Conservation (phyloP, 2,888 invertebrate genomes). For the Choristoneura rosaceana region DNA sequence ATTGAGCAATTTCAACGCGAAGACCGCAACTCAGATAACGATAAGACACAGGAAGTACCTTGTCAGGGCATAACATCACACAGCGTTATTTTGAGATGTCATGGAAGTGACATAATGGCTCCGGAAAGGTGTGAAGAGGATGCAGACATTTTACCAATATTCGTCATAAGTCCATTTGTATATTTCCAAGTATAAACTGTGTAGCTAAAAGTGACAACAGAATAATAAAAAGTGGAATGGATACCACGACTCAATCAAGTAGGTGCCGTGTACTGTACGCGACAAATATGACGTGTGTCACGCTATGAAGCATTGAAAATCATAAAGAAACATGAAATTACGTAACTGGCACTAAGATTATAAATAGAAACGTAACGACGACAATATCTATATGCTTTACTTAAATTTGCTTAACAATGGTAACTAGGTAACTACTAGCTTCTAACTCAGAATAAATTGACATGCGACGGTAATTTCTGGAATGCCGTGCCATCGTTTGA, state of each 20-base stretch:
- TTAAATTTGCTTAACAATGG: constrained; percentile 39
- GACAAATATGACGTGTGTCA: constrained; percentile 63
- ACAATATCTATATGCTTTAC: constrained; percentile 30
- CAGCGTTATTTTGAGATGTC: constrained; percentile 30
- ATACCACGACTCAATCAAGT: constrained; percentile 34
- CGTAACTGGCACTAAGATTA: constrained; percentile 53
- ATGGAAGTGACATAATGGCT: constrained; percentile 27
- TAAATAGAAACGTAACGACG: constrained; percentile 50
- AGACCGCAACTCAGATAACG: constrained; percentile 74
- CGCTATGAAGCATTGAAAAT: constrained; percentile 62
- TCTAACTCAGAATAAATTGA: constrained; percentile 32
- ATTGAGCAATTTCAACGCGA: constrained; percentile 74
- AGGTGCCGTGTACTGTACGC: constrained; percentile 50
- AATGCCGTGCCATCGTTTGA: constrained; percentile 24
- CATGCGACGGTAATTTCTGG: constrained; percentile 32
- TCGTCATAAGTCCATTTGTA: not conserved
- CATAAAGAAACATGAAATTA: constrained; percentile 60
- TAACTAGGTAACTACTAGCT: constrained; percentile 17
- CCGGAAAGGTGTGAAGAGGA: constrained; percentile 32
- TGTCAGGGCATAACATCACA: constrained; percentile 50
- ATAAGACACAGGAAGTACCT: constrained; percentile 67
- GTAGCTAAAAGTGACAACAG: not conserved
- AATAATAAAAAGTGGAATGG: constrained; percentile 9
- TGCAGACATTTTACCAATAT: constrained; percentile 19
- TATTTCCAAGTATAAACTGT: not conserved